Percentiles rank a stretch among this genome's conserved stretches.
Evolutionary conservation across 2,113 vertebrate species (phyloP).

Genomic region (cattle (Bos taurus)): DNA sequence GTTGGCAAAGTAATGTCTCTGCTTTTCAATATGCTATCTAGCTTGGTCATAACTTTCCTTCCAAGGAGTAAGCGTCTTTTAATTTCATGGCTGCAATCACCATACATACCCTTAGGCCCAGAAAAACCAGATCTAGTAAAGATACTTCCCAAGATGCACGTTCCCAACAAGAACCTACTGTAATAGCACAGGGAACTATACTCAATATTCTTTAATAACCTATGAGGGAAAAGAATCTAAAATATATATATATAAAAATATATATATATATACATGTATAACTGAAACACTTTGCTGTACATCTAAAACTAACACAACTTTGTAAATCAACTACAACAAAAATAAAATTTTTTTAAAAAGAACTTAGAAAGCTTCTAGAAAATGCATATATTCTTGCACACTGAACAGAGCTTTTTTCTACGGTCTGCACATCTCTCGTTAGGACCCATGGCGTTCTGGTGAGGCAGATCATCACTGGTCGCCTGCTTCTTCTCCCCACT

Average conservation of each 20-base stretch:
- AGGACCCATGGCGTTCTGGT: neutral
- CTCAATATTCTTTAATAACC: neutral
- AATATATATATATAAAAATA: neutral
- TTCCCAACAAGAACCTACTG: neutral
- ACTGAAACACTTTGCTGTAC: neutral
- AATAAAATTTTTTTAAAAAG: neutral
- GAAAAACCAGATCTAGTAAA: neutral
- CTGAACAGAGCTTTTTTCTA: neutral
- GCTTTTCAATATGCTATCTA: no score
- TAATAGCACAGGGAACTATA: neutral
- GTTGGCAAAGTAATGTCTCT: no score
- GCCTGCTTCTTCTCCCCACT: neutral
- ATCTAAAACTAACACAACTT: neutral
- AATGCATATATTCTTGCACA: neutral
- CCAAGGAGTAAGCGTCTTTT: no score
- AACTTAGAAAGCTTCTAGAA: neutral
- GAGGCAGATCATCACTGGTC: neutral
- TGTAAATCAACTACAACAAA: neutral
- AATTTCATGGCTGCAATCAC: no score
- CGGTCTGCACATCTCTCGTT: neutral
- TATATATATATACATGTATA: accelerated
- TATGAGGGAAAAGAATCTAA: neutral
- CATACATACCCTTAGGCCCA: neutral
- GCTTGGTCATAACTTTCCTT: no score
- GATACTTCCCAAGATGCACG: neutral